Conservation (phyloP, 2,888 invertebrate species). For the Stenichneumon culpator region DNA sequence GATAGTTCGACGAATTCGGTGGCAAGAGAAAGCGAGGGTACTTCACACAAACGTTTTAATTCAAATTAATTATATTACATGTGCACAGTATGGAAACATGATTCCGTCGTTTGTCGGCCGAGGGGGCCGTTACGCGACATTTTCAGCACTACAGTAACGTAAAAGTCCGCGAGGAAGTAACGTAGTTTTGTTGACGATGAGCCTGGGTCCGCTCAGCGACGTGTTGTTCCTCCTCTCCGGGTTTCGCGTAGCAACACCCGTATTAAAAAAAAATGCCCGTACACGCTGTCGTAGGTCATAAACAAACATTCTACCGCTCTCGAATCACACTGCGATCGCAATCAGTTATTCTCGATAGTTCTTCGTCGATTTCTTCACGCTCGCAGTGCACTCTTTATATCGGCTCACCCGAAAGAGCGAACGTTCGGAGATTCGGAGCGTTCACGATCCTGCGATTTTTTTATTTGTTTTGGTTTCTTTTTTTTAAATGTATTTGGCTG, state of each 20-base stretch:
- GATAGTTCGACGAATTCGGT: neutral
- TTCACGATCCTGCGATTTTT: slow-evolving; percentile 9
- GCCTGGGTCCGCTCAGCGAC: neutral
- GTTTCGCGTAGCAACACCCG: slow-evolving; percentile 27
- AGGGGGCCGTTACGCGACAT: slow-evolving; percentile 29
- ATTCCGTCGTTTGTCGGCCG: slow-evolving; percentile 29
- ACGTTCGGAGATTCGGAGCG: slow-evolving; percentile 33
- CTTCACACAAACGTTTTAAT: slow-evolving; percentile 75
- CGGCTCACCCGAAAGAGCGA: neutral
- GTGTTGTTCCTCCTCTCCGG: neutral
- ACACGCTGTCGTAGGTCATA: neutral
- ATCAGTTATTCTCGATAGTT: slow-evolving; percentile 6
- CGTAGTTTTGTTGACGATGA: neutral
- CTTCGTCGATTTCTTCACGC: slow-evolving; percentile 7
- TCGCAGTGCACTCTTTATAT: neutral
- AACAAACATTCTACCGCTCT: slow-evolving; percentile 3
- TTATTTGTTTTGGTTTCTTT: neutral
- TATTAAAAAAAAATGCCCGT: slow-evolving; percentile 23
- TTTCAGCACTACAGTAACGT: neutral
- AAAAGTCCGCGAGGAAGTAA: neutral
- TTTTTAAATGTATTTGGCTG: neutral
- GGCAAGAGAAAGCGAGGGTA: neutral
- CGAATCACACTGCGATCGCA: slow-evolving; percentile 17
- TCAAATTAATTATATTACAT: slow-evolving; percentile 75
- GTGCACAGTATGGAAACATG: slow-evolving; percentile 76